A percentile compares a stretch with the other conserved stretches of the same genome.
phyloP scores from a whole-genome alignment of 2,797 vertebrate species.

The Coregonus suidteri region DNA sequence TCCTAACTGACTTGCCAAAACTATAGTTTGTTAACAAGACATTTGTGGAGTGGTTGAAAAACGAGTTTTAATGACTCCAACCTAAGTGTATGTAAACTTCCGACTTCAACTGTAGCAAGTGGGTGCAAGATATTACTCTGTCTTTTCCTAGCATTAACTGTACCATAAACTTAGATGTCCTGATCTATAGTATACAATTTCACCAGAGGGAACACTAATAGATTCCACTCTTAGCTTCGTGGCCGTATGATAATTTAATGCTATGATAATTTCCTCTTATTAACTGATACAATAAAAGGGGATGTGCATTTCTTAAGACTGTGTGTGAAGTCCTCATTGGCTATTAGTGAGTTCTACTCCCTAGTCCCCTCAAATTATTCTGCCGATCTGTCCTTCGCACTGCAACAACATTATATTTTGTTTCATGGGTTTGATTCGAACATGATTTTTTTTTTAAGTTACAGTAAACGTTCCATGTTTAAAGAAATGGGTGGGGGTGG shows the following conservation, averaged over 20 bases:
- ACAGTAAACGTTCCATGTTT: neutral
- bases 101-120: no score
- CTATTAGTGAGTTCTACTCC: neutral
- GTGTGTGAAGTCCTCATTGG: neutral
- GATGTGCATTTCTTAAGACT: neutral
- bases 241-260: neutral
- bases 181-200: neutral
- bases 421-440: neutral
- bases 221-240: neutral
- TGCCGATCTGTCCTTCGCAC: neutral
- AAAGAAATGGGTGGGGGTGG: neutral
- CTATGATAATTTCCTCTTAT: neutral
- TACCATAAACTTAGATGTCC: neutral
- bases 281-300: neutral
- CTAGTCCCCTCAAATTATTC: neutral
- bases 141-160: no score
- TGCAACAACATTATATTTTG: neutral
- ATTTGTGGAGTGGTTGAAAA: no score
- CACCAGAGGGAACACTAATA: neutral
- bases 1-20: no score
- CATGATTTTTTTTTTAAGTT: neutral
- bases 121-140: no score
- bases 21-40: no score
- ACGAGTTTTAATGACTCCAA: no score
- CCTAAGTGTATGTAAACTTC: no score